Evolutionary conservation across 2,797 vertebrate genomes (phyloP), one percentile per base, ranked within the genome.

Genomic region (Esox lucius): DNA sequence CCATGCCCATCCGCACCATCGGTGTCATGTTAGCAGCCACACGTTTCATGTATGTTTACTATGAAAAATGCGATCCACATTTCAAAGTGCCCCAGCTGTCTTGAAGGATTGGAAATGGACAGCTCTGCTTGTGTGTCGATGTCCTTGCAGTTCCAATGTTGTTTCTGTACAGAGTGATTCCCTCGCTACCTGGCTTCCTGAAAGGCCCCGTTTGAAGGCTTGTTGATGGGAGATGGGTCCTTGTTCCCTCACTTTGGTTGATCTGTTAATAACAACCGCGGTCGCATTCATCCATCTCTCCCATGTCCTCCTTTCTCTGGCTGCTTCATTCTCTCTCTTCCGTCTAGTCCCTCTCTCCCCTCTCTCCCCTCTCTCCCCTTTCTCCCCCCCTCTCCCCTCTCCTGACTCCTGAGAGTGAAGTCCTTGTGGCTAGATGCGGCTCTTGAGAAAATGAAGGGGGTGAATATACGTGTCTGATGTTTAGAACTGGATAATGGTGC

Each of bases 391-490:
- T 2, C 33, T 35, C 33, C 71, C 59, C 79, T 87, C 75, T 91
- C 48, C 87, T 78, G 78, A 84, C 86, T 74, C 85, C 81, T 81
- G 71, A 90, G 79, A 74, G 70, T 33, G 51, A 28, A 91, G 83
- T 86, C 84, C 90, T 75, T 65, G n/a, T 59, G 87, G 79, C 88
- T 78, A 39, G 71, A 94, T 93, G 88, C 87, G 11, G 85, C 88
- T 86, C 91, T 94, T 91, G 85, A 94, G 91, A 92, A 94, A 93
- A 94, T 92, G 86, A 95, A 92, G 84, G 89, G 89, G 85, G 83
- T 91, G 90, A 92, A 89, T 87, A 87, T 92, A 92, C 86, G 89
- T 88, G 88, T 90, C 88, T 94, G 89, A 93, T 92, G 92, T 93
- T 94, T 81, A 86, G 93, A 93, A 93, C 92, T 94, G 93, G 84